These are phyloP conservation scores for Eretmochelys imbricata DNA, from an alignment of 2,113 vertebrate genomes.

Conservation along the genomic window DNA sequence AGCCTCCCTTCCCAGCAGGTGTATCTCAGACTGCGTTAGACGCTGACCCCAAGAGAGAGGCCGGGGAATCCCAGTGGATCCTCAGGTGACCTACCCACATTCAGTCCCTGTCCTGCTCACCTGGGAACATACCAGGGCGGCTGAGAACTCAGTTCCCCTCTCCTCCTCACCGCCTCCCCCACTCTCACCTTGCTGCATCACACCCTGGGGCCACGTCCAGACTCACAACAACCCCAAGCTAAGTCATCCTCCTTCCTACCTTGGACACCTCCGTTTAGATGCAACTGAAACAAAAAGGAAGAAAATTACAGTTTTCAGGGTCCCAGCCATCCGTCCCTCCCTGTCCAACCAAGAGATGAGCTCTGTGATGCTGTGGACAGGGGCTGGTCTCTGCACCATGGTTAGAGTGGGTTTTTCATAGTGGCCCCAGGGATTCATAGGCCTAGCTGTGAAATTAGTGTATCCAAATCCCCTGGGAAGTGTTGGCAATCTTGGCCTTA, in stretches of 20 bases:
- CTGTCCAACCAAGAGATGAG: not conserved
- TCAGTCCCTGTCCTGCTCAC: not conserved
- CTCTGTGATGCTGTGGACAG: not conserved
- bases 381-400: not conserved
- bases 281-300: not conserved
- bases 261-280: not conserved
- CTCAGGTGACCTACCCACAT: not conserved
- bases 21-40: not conserved
- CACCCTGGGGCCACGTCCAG: not conserved
- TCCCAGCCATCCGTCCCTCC: not conserved
- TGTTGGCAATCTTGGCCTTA: not conserved
- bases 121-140: not conserved
- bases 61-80: not conserved
- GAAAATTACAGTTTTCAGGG: not conserved
- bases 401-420: not conserved
- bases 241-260: not conserved
- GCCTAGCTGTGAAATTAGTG: not conserved
- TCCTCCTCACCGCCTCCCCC: not conserved
- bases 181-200: not conserved
- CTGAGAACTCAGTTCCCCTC: not conserved
- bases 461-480: not conserved
- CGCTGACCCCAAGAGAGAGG: not conserved
- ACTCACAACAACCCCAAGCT: not conserved
- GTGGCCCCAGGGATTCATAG: not conserved
- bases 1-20: too few species aligned